Percentiles rank a stretch among this genome's conserved stretches.
Conservation (phyloP, 1,140 invertebrate species). For the Aphidius gifuensis region DNA sequence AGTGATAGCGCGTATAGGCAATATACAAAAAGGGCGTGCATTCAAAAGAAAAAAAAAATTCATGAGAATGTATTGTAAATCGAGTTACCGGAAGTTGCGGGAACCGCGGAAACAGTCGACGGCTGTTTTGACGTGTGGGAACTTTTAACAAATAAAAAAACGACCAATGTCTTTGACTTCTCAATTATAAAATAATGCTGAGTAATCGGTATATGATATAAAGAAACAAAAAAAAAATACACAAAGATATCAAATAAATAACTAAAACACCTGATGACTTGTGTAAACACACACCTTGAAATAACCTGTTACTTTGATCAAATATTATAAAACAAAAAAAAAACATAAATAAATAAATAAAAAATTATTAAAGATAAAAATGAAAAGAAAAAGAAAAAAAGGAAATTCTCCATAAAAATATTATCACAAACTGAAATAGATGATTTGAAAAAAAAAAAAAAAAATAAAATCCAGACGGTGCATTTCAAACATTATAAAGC, state of each 20-base stretch:
- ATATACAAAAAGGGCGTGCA: background rate
- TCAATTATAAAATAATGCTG: constrained; percentile 8
- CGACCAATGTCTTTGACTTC: background rate
- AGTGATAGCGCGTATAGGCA: background rate
- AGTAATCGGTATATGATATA: constrained; percentile 1
- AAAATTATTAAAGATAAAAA: background rate
- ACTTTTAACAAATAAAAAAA: background rate
- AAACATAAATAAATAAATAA: background rate
- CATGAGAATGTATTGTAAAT: constrained; percentile 35
- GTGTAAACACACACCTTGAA: background rate
- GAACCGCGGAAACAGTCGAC: constrained; percentile 24
- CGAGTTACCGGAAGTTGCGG: constrained; percentile 10
- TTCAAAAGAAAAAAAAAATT: constrained; percentile 4
- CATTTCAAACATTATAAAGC: constrained; percentile 1
- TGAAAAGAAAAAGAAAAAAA: background rate
- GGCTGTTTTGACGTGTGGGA: background rate
- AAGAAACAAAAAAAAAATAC: no score
- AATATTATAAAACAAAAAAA: background rate
- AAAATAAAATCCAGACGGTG: background rate
- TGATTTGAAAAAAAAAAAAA: background rate
- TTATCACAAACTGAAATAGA: background rate
- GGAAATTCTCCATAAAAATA: background rate
- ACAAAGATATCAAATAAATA: no score
- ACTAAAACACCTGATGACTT: background rate
- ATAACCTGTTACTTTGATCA: background rate